These are phyloP conservation scores for Dynastes tityus DNA, from an alignment of 2,888 invertebrate species.

Conservation along the genomic window DNA sequence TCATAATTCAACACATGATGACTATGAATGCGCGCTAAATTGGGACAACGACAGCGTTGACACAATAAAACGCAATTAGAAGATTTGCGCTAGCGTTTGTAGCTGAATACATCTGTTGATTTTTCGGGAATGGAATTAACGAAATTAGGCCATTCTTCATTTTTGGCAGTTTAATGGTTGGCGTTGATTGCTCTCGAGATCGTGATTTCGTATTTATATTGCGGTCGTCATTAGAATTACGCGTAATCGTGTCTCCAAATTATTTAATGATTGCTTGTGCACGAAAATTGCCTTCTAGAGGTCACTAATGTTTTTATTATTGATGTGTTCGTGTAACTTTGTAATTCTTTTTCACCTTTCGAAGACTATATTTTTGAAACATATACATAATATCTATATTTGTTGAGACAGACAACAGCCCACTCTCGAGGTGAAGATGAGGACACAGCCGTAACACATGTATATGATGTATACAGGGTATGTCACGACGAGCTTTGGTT, in stretches of 20 bases:
- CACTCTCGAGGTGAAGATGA: too few species aligned
- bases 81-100: background rate
- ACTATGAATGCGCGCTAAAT: slow-evolving; percentile 6
- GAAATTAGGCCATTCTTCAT: slow-evolving; percentile 16
- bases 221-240: background rate
- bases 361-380: too few species aligned
- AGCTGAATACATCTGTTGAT: background rate
- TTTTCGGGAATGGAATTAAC: slow-evolving; percentile 22
- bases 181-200: background rate
- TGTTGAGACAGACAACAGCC: too few species aligned
- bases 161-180: background rate
- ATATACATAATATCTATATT: too few species aligned
- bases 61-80: slow-evolving; percentile 19
- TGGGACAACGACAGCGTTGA: slow-evolving; percentile 12
- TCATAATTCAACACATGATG: slow-evolving; percentile 10
- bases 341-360: too few species aligned
- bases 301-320: too few species aligned
- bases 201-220: background rate
- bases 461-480: too few species aligned
- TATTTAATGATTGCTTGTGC: background rate
- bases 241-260: background rate
- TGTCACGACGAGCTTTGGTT: too few species aligned
- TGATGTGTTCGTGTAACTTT: too few species aligned
- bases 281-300: too few species aligned
- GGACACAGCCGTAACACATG: too few species aligned